phyloP scores from a whole-genome alignment of 2,113 vertebrate species.

The Rattus norvegicus region GRCr8 NC_086022.1:83480001-83480500 shows the following conservation, averaged over 20 bases:
- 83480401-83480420: background rate
- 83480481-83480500: background rate
- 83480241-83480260: background rate
- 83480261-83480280: background rate
- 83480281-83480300: background rate
- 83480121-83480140: background rate
- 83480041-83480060: constrained; percentile 31
- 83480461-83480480: background rate
- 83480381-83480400: background rate
- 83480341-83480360: background rate
- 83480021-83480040: constrained; percentile 17
- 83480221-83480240: background rate
- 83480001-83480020: constrained; percentile 16
- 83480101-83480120: background rate
- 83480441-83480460: background rate
- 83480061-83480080: background rate
- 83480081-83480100: background rate
- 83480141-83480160: constrained; percentile 19
- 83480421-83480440: constrained; percentile 14
- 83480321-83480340: background rate
- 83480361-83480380: background rate
- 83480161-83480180: background rate
- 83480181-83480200: background rate
- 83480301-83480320: background rate
- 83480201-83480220: background rate